Evolutionary conservation across 2,797 vertebrate genomes (phyloP), one percentile per base, ranked within the genome.

Genomic region (Nyctibius grandis): DNA sequence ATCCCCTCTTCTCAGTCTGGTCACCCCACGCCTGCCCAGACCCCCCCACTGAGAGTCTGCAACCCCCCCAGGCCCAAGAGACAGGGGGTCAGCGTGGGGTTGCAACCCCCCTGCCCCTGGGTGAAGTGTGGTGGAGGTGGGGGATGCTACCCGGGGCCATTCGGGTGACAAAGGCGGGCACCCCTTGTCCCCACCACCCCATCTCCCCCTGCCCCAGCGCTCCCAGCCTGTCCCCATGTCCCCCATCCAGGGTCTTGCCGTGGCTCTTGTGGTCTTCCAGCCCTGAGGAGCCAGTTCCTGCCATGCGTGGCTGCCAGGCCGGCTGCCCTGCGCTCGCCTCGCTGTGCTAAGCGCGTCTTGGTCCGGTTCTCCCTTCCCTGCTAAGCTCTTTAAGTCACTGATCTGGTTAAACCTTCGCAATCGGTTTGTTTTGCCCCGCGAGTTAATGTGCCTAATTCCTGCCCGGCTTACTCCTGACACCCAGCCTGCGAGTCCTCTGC

Each of bases 341-440:
- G 56, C 80, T 72, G 78, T 90, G 91, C 57, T 89, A 94, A 96
- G 61, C 19, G 18, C 15, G 0, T 82, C 89, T 96, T 93, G 93
- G 89, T 91, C 91, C 84, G 91, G 26, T 96, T 96, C 80, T 75
- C 86, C 50, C 72, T 54, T 72, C 68, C 40, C 50, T 6, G 0
- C 51, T 28, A 90, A 94, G 95, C 88, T 90, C 88, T 53, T 91
- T 91, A 88, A 89, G 86, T 93, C 91, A 73, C 74, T 64, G 95
- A 96, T 87, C 96, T 74, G 67, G 89, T 89, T 95, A 95, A 94
- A 91, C 74, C 85, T 54, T 16, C 5, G 54, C 88, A 72, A 91
- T 83, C 53, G 1, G 56, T 91, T 96, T 93, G 83, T 91, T 96
- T 77, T 87, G 78, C 68, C 67, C 88, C n/a, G 56, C 2, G 2